Base-by-base conservation (phyloP, 2,113 vertebrate genomes). In the Haplochromis vanheusdeni region DNA sequence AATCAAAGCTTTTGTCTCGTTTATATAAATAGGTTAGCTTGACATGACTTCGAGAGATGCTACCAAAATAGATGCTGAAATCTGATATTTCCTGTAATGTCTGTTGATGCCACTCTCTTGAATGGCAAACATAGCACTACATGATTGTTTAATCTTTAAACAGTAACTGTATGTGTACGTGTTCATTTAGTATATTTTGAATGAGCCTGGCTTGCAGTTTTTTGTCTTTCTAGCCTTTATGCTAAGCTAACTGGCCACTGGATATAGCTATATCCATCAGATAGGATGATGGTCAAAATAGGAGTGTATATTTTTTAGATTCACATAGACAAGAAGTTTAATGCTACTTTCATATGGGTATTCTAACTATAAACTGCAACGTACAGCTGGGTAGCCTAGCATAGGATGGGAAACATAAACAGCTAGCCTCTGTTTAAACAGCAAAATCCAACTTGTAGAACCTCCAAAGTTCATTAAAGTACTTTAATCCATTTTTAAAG, bases 31-130 rank as follows among this genome's bases (percentile, higher is more conserved):
- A 75, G 70, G 42, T 49, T 31, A 77, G 16, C 45, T 49, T 31
- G 45, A 51, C 26, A 12, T 73, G 37, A 47, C 40, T 47, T 26
- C 8, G 0, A 0, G 21, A 45, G 21, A 6, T 73, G 21, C 37
- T 45, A 17, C 65, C 37, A 70, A 23, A 42, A 40, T 42, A 16
- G 65, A 7, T 40, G 35, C 65, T 73, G 68, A 45, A 26, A 47
- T 26, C 21, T 73, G 68, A 73, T 42, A 45, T 26, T 73, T 47
- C 60, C 33, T 35, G 31, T 35, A 37, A 35, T 65, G 37, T 26
- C 42, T 75, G 70, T 75, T 75, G 70, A 49, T 75, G 9, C 70
- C 70, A 31, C 26, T 33, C 26, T 77, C 26, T 51, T 51, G 10
- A 51, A 77, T 51, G 45, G 26, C 17, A 49, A 49, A 31, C 42